Base-by-base conservation (phyloP, 2,888 invertebrate species). In the Osmoderma eremita region DNA sequence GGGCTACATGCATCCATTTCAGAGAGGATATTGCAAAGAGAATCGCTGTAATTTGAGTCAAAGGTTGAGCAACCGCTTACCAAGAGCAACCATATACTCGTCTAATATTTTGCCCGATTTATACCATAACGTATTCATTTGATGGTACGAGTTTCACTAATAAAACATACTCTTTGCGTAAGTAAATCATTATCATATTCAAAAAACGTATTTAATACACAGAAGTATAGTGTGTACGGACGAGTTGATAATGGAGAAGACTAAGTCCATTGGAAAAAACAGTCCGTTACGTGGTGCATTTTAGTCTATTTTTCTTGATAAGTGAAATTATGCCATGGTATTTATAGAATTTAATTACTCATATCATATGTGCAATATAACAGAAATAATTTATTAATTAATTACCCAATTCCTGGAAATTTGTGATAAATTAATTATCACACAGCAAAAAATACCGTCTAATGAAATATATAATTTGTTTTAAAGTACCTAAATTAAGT, bases 401-500 rank as follows among this genome's bases (percentile, higher is more conserved):
- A 65, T 65, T 65, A 22, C 38, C 15, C n/a, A 22, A 63, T 20
- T 39, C 6, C 13, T 50, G 13, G 45, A n/a, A 48, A 48, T 48
- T 65, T 53, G 48, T 65, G 36, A 48, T 13, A 24, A 10, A 56
- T 65, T 65, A 65, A 65, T 48, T 45, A 36, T 38, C 45, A 63
- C 12, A 53, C 54, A 18, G 30, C 18, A 63, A 56, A n/a, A n/a
- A n/a, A 30, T 41, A 65, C 30, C 41, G 53, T 64, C 56, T 65
- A 45, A 38, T 54, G 36, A 48, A 54, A 39, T 53, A 45, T 45
- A 65, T 56, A 30, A 65, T 51, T 50, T 51, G 63, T 63, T 42
- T 56, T 18, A n/a, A 22, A 65, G 54, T 65, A n/a, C n/a, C n/a
- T n/a, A 65, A 65, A 65, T 54, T 65, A 48, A 54, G 54, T 42